Evolutionary conservation across 2,797 vertebrate species (phyloP).

Genomic region (Crotalus adamanteus): DNA sequence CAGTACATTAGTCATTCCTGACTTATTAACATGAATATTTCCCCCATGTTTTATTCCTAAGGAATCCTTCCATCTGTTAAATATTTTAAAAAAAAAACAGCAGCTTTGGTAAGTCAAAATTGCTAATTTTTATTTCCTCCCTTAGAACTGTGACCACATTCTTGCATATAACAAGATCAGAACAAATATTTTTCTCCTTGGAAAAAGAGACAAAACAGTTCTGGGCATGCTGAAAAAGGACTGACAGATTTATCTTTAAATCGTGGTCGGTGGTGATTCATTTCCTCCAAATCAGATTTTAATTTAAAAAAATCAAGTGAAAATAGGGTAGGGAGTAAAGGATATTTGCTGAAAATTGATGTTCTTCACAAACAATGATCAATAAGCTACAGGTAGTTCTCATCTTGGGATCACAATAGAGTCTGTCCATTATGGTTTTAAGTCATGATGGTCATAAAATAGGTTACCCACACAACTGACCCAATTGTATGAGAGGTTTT

Average conservation of each 20-base stretch:
- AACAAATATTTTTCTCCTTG: neutral
- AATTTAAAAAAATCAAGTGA: neutral
- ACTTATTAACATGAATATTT: conserved; percentile 3
- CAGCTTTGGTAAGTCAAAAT: neutral
- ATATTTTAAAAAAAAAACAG: neutral
- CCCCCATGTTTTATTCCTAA: conserved; percentile 21
- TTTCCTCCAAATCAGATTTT: neutral
- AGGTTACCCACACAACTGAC: too few relatives aligned
- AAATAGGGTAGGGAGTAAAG: neutral
- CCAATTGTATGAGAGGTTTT: too few relatives aligned
- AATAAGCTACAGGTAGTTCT: neutral
- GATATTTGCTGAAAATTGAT: neutral
- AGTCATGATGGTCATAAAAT: too few relatives aligned
- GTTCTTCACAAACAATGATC: neutral
- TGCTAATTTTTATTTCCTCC: neutral
- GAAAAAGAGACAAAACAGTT: neutral
- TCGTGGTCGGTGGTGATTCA: neutral
- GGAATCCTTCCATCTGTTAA: conserved; percentile 29
- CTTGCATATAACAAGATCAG: neutral
- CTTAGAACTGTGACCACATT: neutral
- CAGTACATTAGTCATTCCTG: conserved; percentile 27
- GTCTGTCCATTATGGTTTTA: too few relatives aligned
- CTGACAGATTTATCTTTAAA: neutral
- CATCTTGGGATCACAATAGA: too few relatives aligned
- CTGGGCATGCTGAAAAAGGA: neutral